A percentile compares a stretch with the other conserved stretches of the same genome.
phyloP scores from a whole-genome alignment of 2,797 vertebrate species.

The Oryzias sinensis region DNA sequence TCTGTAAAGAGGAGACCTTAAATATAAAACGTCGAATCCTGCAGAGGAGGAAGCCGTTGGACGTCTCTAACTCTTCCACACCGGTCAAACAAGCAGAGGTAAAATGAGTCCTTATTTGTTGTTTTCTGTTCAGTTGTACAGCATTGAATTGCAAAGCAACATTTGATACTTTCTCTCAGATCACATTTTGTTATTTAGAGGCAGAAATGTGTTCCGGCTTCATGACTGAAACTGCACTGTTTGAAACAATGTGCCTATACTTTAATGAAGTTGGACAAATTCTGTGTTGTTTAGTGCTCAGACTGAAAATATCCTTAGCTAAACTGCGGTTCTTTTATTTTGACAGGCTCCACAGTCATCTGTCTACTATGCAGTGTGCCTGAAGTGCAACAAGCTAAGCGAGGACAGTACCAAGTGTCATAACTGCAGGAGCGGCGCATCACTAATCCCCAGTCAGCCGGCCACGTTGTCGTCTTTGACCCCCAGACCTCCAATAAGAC shows the following conservation, averaged over 20 bases:
- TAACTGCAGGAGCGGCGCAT: constrained; percentile 74
- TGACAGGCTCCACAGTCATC: constrained; percentile 72
- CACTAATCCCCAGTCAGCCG: constrained; percentile 74
- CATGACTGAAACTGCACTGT: too few species aligned
- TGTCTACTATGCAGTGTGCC: constrained; percentile 75
- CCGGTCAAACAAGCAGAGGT: constrained; percentile 65
- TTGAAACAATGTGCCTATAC: too few species aligned
- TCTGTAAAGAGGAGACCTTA: constrained; percentile 31
- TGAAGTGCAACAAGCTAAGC: constrained; percentile 79
- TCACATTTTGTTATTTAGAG: too few species aligned
- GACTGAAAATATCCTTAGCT: background rate
- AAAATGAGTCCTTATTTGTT: constrained; percentile 9
- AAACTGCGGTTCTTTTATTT: background rate
- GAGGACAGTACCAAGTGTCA: constrained; percentile 81
- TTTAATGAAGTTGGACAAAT: too few species aligned
- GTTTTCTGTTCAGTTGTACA: too few species aligned
- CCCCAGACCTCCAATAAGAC: constrained; percentile 83
- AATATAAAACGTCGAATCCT: constrained; percentile 67
- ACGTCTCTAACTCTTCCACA: constrained; percentile 38
- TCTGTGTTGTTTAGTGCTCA: too few species aligned
- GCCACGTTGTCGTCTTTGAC: constrained; percentile 72
- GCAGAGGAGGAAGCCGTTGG: constrained; percentile 65
- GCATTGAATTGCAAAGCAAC: too few species aligned
- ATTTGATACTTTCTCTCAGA: too few species aligned
- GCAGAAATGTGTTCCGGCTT: too few species aligned